Base-by-base conservation (phyloP, 2,888 invertebrate species). In the Diarsia dahlii region DNA sequence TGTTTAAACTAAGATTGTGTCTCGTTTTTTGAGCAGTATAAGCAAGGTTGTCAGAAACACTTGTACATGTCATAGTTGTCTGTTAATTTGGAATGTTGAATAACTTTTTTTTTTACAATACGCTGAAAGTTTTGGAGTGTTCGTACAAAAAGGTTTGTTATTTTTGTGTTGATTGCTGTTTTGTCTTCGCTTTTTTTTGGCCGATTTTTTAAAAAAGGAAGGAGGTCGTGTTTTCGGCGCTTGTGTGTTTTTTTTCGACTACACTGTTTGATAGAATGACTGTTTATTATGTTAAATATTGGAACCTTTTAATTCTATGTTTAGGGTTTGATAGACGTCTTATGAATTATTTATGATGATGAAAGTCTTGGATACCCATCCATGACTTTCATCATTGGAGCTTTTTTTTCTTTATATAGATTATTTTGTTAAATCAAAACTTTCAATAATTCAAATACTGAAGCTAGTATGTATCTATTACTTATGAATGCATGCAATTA, bases 1-100 rank as follows among this genome's bases (percentile, higher is more conserved):
- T 23, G 9, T 62, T 12, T 69, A 1, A 0, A 0, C 67, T 90
- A 93, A 88, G 87, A 75, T 80, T 76, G 73, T 80, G 46, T 73
- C 56, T 82, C 12, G 39, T 9, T 56, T 48, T 62, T 65, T 45
- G 60, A 4, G 5, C 10, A 39, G 76, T 81, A 89, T 86, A 72
- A 48, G 74, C 77, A 86, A 84, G 20, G 74, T 92, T 93, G 94
- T 91, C 80, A 79, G 89, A 90, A 91, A 89, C 94, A 95, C 95
- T 95, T 95, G 95, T 95, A 93, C 93, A 93, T 95, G 96, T 95
- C 95, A 95, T 94, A 95, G 93, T 93, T 94, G 95, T 95, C 95
- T 95, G 95, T 95, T 95, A 95, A 95, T 95, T 95, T 94, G 92
- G 92, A 91, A 91, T 92, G 94, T 93, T 91, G 87, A 88, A 88